These are phyloP conservation scores for Polydrusus pterygomalis DNA, from an alignment of 2,888 invertebrate genomes.

Conservation along the genomic window DNA sequence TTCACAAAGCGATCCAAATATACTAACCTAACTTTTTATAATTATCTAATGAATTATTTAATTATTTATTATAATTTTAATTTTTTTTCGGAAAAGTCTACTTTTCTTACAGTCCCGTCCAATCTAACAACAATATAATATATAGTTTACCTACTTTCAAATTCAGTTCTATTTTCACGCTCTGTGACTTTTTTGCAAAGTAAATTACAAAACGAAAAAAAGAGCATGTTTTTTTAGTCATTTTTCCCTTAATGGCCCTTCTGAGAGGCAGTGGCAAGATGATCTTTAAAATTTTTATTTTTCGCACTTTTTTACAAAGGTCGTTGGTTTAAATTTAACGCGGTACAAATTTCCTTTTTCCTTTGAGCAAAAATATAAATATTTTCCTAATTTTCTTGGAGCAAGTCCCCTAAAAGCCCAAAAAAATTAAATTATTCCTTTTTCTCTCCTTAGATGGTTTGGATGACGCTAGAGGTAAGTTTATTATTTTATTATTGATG, in stretches of 20 bases:
- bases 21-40: too few species aligned
- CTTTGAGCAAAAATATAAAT: slow-evolving; percentile 1
- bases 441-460: not conserved
- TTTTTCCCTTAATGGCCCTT: not conserved
- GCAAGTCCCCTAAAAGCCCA: not conserved
- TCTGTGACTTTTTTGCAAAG: not conserved
- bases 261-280: not conserved
- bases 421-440: slow-evolving; percentile 1
- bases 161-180: not conserved
- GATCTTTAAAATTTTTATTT: slow-evolving; percentile 1
- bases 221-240: not conserved
- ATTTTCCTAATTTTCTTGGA: slow-evolving; percentile 1
- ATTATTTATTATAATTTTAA: too few species aligned
- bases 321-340: not conserved
- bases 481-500: too few species aligned
- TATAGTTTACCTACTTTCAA: too few species aligned
- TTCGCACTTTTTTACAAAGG: not conserved
- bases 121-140: too few species aligned
- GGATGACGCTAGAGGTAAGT: too few species aligned
- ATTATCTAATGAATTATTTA: too few species aligned
- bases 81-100: too few species aligned
- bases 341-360: not conserved
- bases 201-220: too few species aligned
- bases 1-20: too few species aligned
- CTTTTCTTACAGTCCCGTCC: too few species aligned